Evolutionary conservation across 2,797 vertebrate species (phyloP).

Genomic region (Amazona ochrocephala): DNA sequence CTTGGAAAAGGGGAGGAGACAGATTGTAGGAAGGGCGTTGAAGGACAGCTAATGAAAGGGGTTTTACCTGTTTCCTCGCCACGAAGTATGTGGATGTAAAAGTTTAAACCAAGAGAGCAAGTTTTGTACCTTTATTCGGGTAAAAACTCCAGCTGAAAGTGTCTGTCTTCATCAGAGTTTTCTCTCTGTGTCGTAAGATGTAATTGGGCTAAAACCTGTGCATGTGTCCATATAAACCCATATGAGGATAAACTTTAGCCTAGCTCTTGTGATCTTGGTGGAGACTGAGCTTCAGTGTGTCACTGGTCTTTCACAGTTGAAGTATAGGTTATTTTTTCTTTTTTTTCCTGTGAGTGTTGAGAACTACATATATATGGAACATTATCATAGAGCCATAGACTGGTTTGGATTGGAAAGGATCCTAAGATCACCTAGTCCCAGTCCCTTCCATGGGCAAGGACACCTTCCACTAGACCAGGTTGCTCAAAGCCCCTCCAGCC

Average conservation of each 20-base stretch:
- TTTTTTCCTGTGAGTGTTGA: background rate
- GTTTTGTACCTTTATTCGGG: background rate
- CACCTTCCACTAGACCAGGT: background rate
- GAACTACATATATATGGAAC: background rate
- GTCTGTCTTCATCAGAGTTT: background rate
- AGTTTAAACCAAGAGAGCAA: background rate
- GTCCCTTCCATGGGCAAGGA: background rate
- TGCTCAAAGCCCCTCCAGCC: background rate
- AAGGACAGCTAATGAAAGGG: background rate
- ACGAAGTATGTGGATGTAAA: background rate
- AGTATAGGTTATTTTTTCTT: background rate
- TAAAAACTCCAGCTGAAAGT: background rate
- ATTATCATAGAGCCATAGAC: background rate
- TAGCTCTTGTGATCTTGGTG: background rate
- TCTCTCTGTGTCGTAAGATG: background rate
- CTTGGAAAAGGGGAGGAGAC: conserved; percentile 39
- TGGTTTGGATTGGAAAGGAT: background rate
- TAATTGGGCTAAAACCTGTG: background rate
- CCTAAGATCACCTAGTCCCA: rapidly evolving
- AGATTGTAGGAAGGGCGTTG: background rate
- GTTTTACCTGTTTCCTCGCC: background rate
- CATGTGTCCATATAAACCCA: background rate
- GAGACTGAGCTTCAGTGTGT: background rate
- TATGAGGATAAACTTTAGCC: background rate
- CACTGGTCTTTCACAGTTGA: background rate